phyloP scores from a whole-genome alignment of 2,888 invertebrate genomes.

The Drosophila meridionalis region DNA sequence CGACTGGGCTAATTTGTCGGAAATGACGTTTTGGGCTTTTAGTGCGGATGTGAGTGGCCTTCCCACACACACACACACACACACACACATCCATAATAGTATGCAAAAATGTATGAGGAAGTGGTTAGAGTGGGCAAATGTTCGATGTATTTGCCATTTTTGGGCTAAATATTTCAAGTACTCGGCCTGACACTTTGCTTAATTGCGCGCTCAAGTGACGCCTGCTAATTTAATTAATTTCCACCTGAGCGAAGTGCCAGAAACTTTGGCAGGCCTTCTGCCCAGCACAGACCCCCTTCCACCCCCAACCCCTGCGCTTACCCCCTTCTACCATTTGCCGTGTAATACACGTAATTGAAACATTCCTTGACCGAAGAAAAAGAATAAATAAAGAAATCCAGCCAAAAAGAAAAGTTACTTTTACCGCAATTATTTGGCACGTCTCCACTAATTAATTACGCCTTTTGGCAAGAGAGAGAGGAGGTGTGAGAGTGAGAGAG shows the following conservation, averaged over 20 bases:
- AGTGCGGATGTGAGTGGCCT: conserved; percentile 57
- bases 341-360: conserved; percentile 78
- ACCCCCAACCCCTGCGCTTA: conserved; percentile 4
- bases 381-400: conserved; percentile 53
- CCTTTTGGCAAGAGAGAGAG: conserved; percentile 60
- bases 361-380: conserved; percentile 69
- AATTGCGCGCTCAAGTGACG: conserved; percentile 75
- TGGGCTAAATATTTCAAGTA: conserved; percentile 64
- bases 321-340: conserved; percentile 23
- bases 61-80: not conserved
- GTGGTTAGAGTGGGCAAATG: not conserved
- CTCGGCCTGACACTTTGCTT: conserved; percentile 72
- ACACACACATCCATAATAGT: not conserved
- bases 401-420: conserved; percentile 71
- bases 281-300: not conserved
- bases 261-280: conserved; percentile 53
- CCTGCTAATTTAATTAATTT: conserved; percentile 81
- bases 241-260: conserved; percentile 63
- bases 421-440: conserved; percentile 76
- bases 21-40: conserved; percentile 73
- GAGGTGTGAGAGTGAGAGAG: conserved; percentile 1
- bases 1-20: conserved; percentile 80
- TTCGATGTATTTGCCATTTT: conserved; percentile 32
- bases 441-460: conserved; percentile 78
- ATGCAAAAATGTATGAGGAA: conserved; percentile 52